Evolutionary conservation across 2,888 invertebrate species (phyloP).

Genomic region (Rhorus exstirpatorius): DNA sequence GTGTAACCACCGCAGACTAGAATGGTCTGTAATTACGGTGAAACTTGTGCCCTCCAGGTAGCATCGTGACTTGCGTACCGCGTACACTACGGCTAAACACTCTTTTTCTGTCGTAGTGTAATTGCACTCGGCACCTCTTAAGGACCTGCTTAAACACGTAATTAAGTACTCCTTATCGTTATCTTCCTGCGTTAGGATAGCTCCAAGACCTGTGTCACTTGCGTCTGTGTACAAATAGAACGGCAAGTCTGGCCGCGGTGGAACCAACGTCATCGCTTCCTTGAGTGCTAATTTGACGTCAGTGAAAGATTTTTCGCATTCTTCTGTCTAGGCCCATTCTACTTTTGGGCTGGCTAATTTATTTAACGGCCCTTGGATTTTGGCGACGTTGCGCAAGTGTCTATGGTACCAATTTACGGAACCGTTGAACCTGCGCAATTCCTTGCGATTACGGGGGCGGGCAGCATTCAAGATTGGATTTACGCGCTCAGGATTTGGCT

Average conservation of each 20-base stretch:
- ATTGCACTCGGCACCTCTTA: constrained; percentile 37
- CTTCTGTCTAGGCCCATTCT: constrained; percentile 32
- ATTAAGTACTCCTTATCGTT: constrained; percentile 48
- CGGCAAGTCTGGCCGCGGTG: constrained; percentile 52
- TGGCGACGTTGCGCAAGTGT: constrained; percentile 44
- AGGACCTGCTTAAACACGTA: constrained; percentile 48
- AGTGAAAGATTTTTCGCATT: constrained; percentile 36
- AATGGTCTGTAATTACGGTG: constrained; percentile 74
- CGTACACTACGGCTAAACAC: constrained; percentile 61
- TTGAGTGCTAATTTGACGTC: constrained; percentile 29
- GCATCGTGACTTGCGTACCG: constrained; percentile 54
- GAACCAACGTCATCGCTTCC: constrained; percentile 39
- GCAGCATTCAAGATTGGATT: constrained; percentile 64
- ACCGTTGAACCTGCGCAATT: constrained; percentile 47
- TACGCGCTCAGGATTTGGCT: constrained; percentile 66
- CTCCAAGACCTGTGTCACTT: constrained; percentile 53
- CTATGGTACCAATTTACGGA: constrained; percentile 40
- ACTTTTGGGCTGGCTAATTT: constrained; percentile 45
- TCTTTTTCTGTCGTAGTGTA: constrained; percentile 63
- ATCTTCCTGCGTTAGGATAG: constrained; percentile 52
- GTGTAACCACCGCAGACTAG: constrained; percentile 70
- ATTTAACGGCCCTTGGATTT: constrained; percentile 48
- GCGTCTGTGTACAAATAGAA: constrained; percentile 60
- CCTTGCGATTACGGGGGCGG: constrained; percentile 62
- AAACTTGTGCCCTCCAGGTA: constrained; percentile 70